Percentiles rank a stretch among this genome's conserved stretches.
Conservation (phyloP, 2,888 invertebrate species). For the Sesia apiformis region DNA sequence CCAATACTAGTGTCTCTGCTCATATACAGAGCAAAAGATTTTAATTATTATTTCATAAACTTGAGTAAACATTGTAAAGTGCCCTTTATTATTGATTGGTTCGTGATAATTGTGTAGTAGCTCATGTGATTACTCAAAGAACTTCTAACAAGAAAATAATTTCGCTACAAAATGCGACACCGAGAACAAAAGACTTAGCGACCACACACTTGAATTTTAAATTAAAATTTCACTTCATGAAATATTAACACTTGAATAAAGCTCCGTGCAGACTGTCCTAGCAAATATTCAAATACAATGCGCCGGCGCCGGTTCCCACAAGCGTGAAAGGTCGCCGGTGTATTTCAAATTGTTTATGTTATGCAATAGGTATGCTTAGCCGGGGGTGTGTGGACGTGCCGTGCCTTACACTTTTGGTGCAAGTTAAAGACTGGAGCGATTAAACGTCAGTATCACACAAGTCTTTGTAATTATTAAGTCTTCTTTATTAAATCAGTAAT, state of each 20-base stretch:
- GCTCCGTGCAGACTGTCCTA: conserved; percentile 27
- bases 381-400: neutral
- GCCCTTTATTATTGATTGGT: no score
- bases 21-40: no score
- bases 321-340: neutral
- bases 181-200: conserved; percentile 6
- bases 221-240: conserved; percentile 54
- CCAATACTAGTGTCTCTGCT: no score
- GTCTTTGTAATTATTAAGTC: no score
- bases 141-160: no score
- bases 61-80: no score
- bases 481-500: no score
- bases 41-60: no score
- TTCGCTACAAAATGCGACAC: conserved; percentile 5
- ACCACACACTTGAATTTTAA: conserved; percentile 34
- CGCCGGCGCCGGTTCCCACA: conserved; percentile 3
- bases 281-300: conserved; percentile 41
- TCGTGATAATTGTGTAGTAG: no score
- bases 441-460: no score
- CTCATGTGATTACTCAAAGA: no score
- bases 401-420: neutral
- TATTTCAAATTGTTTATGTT: neutral
- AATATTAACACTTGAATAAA: conserved; percentile 52
- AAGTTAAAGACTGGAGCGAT: neutral
- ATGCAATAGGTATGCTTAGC: neutral